A percentile compares a stretch with the other conserved stretches of the same genome.
phyloP scores from a whole-genome alignment of 2,797 vertebrate species.

The Xyrichtys novacula region DNA sequence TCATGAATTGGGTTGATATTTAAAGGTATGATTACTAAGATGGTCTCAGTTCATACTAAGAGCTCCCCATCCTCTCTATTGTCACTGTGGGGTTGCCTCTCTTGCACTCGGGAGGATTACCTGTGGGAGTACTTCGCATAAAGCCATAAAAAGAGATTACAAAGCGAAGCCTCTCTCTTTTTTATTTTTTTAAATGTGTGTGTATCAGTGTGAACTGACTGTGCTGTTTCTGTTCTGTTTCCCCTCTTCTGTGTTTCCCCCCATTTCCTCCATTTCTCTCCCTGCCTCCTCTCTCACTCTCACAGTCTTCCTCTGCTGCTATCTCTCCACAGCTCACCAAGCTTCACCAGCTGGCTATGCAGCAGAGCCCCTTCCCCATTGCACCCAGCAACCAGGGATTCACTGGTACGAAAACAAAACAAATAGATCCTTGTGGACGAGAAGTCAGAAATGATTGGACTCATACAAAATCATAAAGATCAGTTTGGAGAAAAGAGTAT shows the following conservation, averaged over 20 bases:
- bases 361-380: constrained; percentile 97
- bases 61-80: too few relatives aligned
- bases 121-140: constrained; percentile 42
- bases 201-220: constrained; percentile 69
- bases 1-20: too few relatives aligned
- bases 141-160: constrained; percentile 24
- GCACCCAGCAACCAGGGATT: constrained; percentile 96
- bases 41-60: too few relatives aligned
- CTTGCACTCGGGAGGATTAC: too few relatives aligned
- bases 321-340: constrained; percentile 94
- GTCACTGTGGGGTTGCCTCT: too few relatives aligned
- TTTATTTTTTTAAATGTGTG: constrained; percentile 4
- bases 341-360: constrained; percentile 99
- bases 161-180: background rate
- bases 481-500: background rate
- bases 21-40: too few relatives aligned
- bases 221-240: constrained; percentile 64
- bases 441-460: background rate
- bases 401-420: constrained; percentile 87
- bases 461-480: background rate
- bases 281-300: constrained; percentile 80
- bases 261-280: constrained; percentile 72
- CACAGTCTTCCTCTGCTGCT: constrained; percentile 85
- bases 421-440: background rate
- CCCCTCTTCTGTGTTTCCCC: constrained; percentile 70